Percentiles rank a stretch among this genome's conserved stretches.
Evolutionary conservation across 2,888 invertebrate genomes (phyloP).

Genomic region (Campoplex capitator): DNA sequence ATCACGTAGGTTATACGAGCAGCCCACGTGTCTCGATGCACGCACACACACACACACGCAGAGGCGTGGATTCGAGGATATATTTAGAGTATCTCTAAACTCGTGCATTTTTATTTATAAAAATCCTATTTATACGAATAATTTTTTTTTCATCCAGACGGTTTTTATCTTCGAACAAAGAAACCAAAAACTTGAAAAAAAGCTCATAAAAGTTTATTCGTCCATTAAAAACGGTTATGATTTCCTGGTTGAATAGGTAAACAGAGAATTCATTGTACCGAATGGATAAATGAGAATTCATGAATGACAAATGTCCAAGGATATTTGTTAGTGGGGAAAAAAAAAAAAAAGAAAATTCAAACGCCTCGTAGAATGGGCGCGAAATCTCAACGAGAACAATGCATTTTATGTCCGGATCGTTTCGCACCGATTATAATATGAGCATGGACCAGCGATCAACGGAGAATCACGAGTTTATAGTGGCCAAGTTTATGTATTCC

Average conservation of each 20-base stretch:
- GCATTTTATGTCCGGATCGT: conserved; percentile 28
- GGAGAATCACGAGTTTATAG: conserved; percentile 33
- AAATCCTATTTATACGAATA: neutral
- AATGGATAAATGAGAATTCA: neutral
- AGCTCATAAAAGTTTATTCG: neutral
- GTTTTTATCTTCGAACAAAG: neutral
- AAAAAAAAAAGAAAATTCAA: neutral
- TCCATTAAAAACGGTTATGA: neutral
- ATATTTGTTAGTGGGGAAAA: no score
- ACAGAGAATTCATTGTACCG: neutral
- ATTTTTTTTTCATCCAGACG: neutral
- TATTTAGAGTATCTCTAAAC: neutral
- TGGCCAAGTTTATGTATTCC: conserved; percentile 39
- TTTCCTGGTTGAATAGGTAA: neutral
- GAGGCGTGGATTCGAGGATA: neutral
- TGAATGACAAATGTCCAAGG: no score
- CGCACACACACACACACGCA: neutral
- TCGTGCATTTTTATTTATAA: conserved; percentile 3
- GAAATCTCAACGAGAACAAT: conserved; percentile 55
- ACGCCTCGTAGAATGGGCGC: conserved; percentile 18
- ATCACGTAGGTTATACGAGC: conserved; percentile 40
- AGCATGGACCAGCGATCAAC: neutral
- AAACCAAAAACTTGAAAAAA: neutral
- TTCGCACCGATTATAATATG: neutral
- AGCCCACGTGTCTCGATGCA: neutral